Conservation (phyloP, 2,113 vertebrate genomes). For the Neolamprologus fasciatus region DNA sequence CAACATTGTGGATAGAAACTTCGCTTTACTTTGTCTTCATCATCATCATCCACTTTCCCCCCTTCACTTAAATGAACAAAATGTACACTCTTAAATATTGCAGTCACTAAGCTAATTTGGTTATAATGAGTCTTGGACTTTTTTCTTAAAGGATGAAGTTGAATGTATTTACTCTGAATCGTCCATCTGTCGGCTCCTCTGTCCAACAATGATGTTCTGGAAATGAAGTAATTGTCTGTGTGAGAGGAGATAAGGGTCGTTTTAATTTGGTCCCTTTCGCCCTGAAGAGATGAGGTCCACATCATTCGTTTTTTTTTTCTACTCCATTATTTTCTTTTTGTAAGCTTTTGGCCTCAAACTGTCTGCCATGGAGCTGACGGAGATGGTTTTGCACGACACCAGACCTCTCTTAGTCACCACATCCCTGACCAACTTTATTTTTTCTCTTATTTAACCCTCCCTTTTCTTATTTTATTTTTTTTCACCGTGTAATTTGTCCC, state of each 20-base stretch:
- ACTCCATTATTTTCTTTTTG: constrained; percentile 8
- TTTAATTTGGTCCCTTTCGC: constrained; percentile 40
- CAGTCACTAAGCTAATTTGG: constrained; percentile 85
- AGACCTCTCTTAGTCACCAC: constrained; percentile 1
- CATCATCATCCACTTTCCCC: constrained; percentile 5
- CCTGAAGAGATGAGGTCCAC: constrained; percentile 25
- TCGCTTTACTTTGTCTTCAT: constrained; percentile 52
- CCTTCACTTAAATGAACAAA: constrained; percentile 69
- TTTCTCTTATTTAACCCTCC: background rate
- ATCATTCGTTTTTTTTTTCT: background rate
- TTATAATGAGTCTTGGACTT: constrained; percentile 76
- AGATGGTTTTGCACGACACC: background rate
- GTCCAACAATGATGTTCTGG: constrained; percentile 10
- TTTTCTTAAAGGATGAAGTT: constrained; percentile 66
- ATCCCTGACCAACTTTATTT: background rate
- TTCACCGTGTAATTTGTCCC: constrained; percentile 14
- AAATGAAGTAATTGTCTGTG: constrained; percentile 39
- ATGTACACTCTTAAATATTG: constrained; percentile 81
- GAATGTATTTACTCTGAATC: constrained; percentile 17
- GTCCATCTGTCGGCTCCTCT: background rate
- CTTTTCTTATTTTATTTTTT: background rate
- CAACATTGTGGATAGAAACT: constrained; percentile 85
- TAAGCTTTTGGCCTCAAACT: background rate
- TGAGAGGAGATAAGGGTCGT: constrained; percentile 23
- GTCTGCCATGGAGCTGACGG: background rate